Percentiles rank a stretch among this genome's conserved stretches.
Evolutionary conservation across 2,797 vertebrate genomes (phyloP).

Genomic region (Chaetophractus vellerosus): DNA sequence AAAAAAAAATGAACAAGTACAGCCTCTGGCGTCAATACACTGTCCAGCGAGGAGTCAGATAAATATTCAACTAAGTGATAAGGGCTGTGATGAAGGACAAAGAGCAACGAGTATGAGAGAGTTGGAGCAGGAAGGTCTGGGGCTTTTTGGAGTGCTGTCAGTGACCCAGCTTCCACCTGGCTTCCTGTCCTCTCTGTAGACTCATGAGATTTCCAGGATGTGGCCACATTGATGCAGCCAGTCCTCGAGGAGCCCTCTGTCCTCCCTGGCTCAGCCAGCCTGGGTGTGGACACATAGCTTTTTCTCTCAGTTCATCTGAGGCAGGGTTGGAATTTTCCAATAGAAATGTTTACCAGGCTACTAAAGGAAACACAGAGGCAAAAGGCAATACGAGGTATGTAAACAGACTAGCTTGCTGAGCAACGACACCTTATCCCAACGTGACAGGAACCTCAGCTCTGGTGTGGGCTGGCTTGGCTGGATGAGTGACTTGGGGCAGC

Average conservation of each 20-base stretch:
- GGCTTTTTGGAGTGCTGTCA: neutral
- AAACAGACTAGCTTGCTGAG: neutral
- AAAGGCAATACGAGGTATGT: neutral
- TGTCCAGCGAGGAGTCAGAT: neutral
- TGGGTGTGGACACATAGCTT: conserved; percentile 73
- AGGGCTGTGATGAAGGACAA: neutral
- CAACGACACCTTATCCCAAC: accelerated
- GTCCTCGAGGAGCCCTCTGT: neutral
- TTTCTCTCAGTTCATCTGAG: conserved; percentile 78
- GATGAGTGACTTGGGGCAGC: neutral
- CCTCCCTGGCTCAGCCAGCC: conserved; percentile 51
- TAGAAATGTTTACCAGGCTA: conserved; percentile 74
- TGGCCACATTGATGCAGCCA: accelerated
- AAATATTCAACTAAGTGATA: neutral
- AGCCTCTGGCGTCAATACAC: neutral
- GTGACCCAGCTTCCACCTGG: neutral
- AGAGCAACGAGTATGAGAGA: neutral
- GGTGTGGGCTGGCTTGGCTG: accelerated
- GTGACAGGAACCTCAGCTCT: neutral
- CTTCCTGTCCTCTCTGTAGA: accelerated
- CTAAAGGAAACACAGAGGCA: conserved; percentile 53
- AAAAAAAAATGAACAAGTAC: neutral
- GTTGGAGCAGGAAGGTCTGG: neutral
- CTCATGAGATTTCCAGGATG: neutral
- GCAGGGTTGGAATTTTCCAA: conserved; percentile 72